Conservation (phyloP, 1,140 invertebrate species). For the Drosophila murphyi region DNA sequence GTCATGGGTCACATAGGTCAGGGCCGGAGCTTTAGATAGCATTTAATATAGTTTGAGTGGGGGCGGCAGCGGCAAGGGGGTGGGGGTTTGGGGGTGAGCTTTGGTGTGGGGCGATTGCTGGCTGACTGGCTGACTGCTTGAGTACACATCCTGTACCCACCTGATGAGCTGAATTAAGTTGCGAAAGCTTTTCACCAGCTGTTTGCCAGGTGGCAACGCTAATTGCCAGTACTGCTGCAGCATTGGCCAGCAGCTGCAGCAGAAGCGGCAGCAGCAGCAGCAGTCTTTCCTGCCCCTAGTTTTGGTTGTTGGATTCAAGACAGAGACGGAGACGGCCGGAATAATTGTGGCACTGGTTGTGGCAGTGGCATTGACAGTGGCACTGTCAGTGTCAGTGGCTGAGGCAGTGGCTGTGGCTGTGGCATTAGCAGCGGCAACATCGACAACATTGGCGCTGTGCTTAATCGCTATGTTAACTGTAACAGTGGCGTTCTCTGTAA, state of each 20-base stretch:
- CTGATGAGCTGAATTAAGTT: slow-evolving; percentile 70
- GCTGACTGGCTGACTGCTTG: slow-evolving; percentile 33
- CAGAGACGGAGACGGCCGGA: not conserved
- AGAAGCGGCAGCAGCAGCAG: slow-evolving; percentile 21
- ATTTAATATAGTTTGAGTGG: slow-evolving; percentile 1
- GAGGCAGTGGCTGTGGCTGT: slow-evolving; percentile 32
- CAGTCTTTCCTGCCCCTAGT: slow-evolving; percentile 21
- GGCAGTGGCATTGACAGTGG: slow-evolving; percentile 38
- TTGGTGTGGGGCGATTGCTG: not conserved
- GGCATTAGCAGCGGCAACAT: slow-evolving; percentile 35
- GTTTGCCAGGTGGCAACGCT: slow-evolving; percentile 36
- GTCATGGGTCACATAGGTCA: slow-evolving; percentile 9
- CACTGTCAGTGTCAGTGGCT: slow-evolving; percentile 32
- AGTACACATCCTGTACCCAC: slow-evolving; percentile 57
- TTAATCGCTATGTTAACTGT: slow-evolving; percentile 44
- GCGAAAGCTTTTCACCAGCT: slow-evolving; percentile 46
- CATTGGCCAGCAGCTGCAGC: slow-evolving; percentile 47
- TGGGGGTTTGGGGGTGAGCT: not conserved
- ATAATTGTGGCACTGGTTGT: not conserved
- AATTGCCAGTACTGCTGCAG: slow-evolving; percentile 54
- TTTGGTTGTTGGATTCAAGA: not conserved
- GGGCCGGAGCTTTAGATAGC: slow-evolving; percentile 15
- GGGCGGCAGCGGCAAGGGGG: not conserved
- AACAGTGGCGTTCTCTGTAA: slow-evolving; percentile 44
- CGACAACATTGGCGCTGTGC: slow-evolving; percentile 25